Conservation (phyloP, 2,797 vertebrate genomes). For the Ceyx erithaca region DNA sequence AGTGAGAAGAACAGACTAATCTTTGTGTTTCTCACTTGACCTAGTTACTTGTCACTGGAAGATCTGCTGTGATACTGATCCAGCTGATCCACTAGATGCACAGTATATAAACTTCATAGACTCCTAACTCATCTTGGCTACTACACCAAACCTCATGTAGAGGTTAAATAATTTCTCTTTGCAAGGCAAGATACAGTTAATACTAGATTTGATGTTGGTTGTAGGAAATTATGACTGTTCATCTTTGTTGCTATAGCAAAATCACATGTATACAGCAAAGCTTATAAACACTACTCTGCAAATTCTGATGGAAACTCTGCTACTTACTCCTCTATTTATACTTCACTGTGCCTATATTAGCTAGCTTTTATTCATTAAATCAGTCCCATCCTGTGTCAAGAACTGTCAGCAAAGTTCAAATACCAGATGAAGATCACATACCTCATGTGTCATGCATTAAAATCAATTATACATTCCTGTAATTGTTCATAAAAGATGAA, state of each 20-base stretch:
- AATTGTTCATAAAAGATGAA: neutral
- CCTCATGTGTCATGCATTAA: accelerated
- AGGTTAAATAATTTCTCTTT: neutral
- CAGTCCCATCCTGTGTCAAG: conserved; percentile 4
- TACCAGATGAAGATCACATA: neutral
- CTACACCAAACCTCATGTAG: neutral
- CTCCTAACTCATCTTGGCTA: neutral
- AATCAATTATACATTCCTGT: neutral
- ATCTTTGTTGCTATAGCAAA: conserved; percentile 41
- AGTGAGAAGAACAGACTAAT: neutral
- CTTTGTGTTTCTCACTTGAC: neutral
- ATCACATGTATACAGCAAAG: conserved; percentile 4
- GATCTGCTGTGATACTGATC: neutral
- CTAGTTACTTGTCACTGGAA: neutral
- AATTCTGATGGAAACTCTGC: conserved; percentile 25
- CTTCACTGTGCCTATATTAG: neutral
- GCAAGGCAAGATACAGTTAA: neutral
- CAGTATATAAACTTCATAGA: neutral
- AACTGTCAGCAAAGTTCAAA: conserved; percentile 9
- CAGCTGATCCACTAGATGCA: neutral
- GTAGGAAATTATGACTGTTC: conserved; percentile 14
- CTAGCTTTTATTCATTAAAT: neutral
- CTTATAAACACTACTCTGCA: neutral
- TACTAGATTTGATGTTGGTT: neutral
- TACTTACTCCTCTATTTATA: neutral